Percentiles rank a stretch among this genome's conserved stretches.
Evolutionary conservation across 2,888 invertebrate genomes (phyloP).

Genomic region (Sinelater perroti): DNA sequence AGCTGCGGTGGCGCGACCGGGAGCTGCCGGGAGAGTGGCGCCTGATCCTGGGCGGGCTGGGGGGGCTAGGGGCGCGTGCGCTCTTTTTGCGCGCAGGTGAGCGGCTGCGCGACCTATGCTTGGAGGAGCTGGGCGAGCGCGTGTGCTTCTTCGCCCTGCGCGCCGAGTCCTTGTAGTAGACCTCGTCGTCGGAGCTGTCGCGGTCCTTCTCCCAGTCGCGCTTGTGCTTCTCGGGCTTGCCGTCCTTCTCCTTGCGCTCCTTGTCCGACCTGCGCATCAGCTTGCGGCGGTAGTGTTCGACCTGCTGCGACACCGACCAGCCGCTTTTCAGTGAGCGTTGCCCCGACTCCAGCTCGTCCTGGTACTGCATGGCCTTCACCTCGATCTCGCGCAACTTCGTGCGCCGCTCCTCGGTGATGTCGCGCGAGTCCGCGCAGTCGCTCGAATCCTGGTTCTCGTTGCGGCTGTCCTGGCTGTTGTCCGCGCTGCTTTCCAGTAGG

Average conservation of each 20-base stretch:
- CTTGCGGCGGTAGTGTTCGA: constrained; percentile 90
- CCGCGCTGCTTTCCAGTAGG: constrained; percentile 67
- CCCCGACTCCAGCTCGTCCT: constrained; percentile 94
- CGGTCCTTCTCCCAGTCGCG: constrained; percentile 56
- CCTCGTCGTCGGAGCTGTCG: constrained; percentile 57
- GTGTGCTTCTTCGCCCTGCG: constrained; percentile 61
- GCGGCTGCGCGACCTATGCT: constrained; percentile 60
- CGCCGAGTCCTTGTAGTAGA: constrained; percentile 59
- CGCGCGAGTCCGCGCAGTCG: constrained; percentile 44
- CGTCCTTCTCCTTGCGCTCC: constrained; percentile 57
- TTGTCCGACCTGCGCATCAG: constrained; percentile 77
- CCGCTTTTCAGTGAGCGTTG: constrained; percentile 75
- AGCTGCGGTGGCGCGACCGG: constrained; percentile 53
- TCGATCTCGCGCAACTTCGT: constrained; percentile 89
- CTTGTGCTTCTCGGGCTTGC: constrained; percentile 55
- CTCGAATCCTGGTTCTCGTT: constrained; percentile 58
- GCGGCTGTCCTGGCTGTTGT: constrained; percentile 58
- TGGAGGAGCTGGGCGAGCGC: constrained; percentile 58
- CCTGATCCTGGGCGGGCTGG: constrained; percentile 58
- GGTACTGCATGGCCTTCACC: constrained; percentile 93
- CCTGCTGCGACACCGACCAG: constrained; percentile 82
- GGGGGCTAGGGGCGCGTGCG: constrained; percentile 54
- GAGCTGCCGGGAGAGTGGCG: constrained; percentile 57
- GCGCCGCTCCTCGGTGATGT: constrained; percentile 75
- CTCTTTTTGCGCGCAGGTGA: constrained; percentile 58